These are phyloP conservation scores for Gymnodraco acuticeps DNA, from an alignment of 2,797 vertebrate genomes.

Conservation along the genomic window DNA sequence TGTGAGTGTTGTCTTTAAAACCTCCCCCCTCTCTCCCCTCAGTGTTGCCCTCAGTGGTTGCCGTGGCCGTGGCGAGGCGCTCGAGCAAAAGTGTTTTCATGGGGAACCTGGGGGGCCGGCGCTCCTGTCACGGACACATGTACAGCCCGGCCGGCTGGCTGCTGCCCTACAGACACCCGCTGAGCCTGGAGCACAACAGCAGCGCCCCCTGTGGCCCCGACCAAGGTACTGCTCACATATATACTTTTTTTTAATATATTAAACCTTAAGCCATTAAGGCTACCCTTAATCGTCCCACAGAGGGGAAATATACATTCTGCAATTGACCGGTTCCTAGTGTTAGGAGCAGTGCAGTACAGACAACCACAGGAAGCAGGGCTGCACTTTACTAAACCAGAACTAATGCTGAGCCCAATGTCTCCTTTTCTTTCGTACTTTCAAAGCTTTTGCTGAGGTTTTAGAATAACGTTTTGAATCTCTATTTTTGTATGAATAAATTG, in stretches of 20 bases:
- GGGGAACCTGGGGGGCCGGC: conserved; percentile 83
- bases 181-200: conserved; percentile 77
- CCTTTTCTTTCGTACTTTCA: no score
- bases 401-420: no score
- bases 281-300: no score
- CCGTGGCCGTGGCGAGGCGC: conserved; percentile 86
- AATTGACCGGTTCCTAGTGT: no score
- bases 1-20: conserved; percentile 11
- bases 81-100: conserved; percentile 84
- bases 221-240: conserved; percentile 79
- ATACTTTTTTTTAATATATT: no score
- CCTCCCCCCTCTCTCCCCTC: conserved; percentile 9
- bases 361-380: background rate
- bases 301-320: no score
- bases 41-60: conserved; percentile 85
- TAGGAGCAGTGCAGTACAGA: background rate
- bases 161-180: conserved; percentile 82
- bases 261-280: no score
- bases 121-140: conserved; percentile 90
- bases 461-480: no score
- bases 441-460: no score
- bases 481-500: no score
- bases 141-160: conserved; percentile 94
- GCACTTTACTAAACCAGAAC: background rate
- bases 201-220: conserved; percentile 85